Percentiles rank a stretch among this genome's conserved stretches.
Conservation (phyloP, 1,140 invertebrate species). For the Eriosoma lanigerum region DNA sequence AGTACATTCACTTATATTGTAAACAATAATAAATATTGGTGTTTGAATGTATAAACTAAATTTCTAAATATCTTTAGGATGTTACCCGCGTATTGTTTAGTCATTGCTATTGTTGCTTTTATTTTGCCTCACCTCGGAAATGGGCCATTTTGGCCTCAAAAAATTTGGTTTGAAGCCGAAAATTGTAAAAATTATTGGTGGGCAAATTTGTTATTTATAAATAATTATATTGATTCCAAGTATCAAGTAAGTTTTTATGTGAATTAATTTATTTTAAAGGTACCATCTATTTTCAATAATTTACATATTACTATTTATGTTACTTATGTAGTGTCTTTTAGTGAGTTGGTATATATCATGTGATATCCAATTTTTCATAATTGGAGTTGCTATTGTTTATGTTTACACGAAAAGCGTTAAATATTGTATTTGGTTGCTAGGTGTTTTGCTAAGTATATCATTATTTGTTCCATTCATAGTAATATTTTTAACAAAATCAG, state of each 20-base stretch:
- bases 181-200: constrained; percentile 27
- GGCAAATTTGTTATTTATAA: background rate
- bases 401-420: background rate
- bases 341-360: constrained; percentile 11
- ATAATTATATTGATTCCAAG: background rate
- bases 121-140: background rate
- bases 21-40: no score
- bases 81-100: background rate
- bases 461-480: background rate
- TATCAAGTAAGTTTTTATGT: background rate
- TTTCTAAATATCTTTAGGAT: background rate
- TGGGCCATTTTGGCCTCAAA: background rate
- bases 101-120: background rate
- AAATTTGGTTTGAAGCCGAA: background rate
- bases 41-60: no score
- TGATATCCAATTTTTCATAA: background rate
- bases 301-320: no score
- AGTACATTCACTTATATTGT: background rate
- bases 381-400: constrained; percentile 7
- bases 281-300: no score
- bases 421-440: background rate
- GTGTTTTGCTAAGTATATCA: background rate
- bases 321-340: constrained; percentile 31
- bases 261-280: background rate
- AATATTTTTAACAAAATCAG: background rate